Percentiles rank a stretch among this genome's conserved stretches.
Evolutionary conservation across 2,797 vertebrate genomes (phyloP).

Genomic region (Onychomys torridus): DNA sequence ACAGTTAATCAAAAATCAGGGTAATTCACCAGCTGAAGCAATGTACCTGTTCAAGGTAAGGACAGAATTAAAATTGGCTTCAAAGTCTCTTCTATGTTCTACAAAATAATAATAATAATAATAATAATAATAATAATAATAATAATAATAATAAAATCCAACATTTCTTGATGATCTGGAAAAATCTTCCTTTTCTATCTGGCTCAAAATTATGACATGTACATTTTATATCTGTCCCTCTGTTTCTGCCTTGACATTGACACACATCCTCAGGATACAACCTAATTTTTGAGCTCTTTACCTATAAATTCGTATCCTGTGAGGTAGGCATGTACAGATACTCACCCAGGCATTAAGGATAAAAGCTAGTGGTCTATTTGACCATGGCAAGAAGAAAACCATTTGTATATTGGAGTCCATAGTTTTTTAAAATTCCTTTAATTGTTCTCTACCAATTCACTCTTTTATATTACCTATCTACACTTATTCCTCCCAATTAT

Average conservation of each 20-base stretch:
- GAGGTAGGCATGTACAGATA: neutral
- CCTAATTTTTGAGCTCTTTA: neutral
- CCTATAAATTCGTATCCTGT: neutral
- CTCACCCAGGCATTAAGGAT: neutral
- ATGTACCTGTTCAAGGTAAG: neutral
- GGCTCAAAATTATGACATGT: conserved; percentile 52
- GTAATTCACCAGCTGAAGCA: neutral
- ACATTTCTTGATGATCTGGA: conserved; percentile 41
- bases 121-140: too few relatives aligned
- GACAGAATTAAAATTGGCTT: neutral
- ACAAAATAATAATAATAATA: neutral
- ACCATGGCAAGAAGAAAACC: neutral
- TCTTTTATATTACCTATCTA: neutral
- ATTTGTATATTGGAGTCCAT: neutral
- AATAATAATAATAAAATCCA: neutral
- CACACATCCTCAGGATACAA: neutral
- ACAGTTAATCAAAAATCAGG: neutral
- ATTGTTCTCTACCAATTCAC: neutral
- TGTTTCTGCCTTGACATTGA: conserved; percentile 52
- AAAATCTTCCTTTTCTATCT: neutral
- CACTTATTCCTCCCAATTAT: neutral
- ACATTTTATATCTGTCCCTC: conserved; percentile 36
- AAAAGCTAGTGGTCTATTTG: neutral
- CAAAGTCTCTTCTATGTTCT: neutral
- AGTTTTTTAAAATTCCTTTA: neutral